These are phyloP conservation scores for Paratilapia polleni DNA, from an alignment of 2,113 vertebrate genomes.

Conservation along the genomic window DNA sequence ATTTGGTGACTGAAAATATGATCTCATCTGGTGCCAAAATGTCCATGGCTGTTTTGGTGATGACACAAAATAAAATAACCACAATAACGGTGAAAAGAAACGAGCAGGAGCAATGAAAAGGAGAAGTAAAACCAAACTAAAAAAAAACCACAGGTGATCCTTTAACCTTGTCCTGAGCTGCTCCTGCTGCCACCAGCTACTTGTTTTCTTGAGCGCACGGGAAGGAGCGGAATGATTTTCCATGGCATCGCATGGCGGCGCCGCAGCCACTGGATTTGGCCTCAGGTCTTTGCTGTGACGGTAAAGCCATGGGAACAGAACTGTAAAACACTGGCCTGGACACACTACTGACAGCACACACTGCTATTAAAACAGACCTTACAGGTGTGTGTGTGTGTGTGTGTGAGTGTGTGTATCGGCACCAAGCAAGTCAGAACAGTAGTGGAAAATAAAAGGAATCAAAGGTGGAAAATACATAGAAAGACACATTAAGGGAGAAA, in stretches of 20 bases:
- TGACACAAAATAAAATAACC: not conserved
- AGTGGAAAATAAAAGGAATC: slow-evolving; percentile 28
- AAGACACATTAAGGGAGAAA: slow-evolving; percentile 42
- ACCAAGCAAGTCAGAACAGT: not conserved
- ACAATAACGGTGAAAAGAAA: not conserved
- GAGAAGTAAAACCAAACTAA: not conserved
- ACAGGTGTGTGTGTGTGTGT: slow-evolving; percentile 57
- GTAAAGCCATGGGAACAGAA: slow-evolving; percentile 76
- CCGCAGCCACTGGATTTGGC: slow-evolving; percentile 52
- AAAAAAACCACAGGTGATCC: not conserved
- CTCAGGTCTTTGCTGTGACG: slow-evolving; percentile 40
- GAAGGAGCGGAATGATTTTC: slow-evolving; percentile 46
- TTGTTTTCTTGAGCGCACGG: not conserved
- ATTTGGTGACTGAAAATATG: too few relatives aligned
- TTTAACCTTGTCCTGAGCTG: not conserved
- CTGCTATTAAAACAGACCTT: slow-evolving; percentile 54
- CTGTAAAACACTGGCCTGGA: slow-evolving; percentile 73
- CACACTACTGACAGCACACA: slow-evolving; percentile 68
- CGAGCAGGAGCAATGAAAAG: not conserved
- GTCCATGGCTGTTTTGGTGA: not conserved
- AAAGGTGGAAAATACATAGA: slow-evolving; percentile 48
- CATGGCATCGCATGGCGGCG: slow-evolving; percentile 32
- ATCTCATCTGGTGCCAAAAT: not conserved
- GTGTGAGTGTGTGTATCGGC: not conserved
- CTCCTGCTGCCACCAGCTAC: not conserved